These are phyloP conservation scores for Hemibagrus wyckioides DNA, from an alignment of 2,113 vertebrate species.

Conservation along the genomic window DNA sequence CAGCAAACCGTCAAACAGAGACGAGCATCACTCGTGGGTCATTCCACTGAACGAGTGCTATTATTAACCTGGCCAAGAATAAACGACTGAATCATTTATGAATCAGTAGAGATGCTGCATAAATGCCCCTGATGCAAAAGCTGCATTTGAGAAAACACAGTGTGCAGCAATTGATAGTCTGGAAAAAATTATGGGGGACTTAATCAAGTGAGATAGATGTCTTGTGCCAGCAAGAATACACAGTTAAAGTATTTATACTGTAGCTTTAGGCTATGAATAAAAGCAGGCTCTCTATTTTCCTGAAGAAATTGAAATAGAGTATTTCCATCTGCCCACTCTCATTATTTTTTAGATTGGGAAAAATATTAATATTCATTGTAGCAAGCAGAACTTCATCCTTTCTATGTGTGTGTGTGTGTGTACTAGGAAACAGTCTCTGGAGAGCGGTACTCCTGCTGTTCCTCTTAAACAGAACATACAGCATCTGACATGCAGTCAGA, in stretches of 20 bases:
- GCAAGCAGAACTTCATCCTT: neutral
- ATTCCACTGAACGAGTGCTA: conserved; percentile 12
- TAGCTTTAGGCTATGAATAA: neutral
- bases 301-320: neutral
- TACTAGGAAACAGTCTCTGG: conserved; percentile 7
- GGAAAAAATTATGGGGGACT: conserved; percentile 5
- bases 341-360: neutral
- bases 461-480: neutral
- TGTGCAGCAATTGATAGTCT: conserved; percentile 18
- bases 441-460: conserved; percentile 19
- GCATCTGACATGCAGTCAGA: conserved; percentile 14
- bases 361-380: neutral
- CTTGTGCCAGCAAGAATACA: conserved; percentile 22
- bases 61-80: conserved; percentile 42
- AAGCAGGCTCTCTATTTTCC: neutral
- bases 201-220: conserved; percentile 34
- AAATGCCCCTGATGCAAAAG: conserved; percentile 27
- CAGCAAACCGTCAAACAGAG: conserved; percentile 21
- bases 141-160: conserved; percentile 29
- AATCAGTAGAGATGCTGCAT: conserved; percentile 4
- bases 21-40: neutral
- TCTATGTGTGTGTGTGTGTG: neutral
- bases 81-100: conserved; percentile 48
- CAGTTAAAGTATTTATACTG: neutral
- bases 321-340: neutral